phyloP scores from a whole-genome alignment of 1,140 invertebrate species.

The Nymphalis io region DNA sequence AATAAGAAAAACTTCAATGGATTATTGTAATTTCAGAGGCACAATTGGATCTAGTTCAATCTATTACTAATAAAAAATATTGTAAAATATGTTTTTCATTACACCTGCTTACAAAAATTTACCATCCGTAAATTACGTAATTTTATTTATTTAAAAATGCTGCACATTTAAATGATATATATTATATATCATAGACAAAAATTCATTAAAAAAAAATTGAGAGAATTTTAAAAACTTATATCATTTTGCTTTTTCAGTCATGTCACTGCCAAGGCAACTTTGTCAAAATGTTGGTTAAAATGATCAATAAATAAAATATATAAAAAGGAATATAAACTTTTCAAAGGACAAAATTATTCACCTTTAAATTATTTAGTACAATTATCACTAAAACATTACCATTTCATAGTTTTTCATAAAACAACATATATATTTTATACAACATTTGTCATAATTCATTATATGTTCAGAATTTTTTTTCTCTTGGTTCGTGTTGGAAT shows the following conservation, averaged over 20 bases:
- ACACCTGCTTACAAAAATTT: background rate
- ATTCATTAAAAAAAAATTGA: background rate
- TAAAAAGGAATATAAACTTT: no score
- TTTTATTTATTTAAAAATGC: no score
- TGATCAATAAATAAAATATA: no score
- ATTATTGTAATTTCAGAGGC: conserved; percentile 33
- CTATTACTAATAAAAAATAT: conserved; percentile 46
- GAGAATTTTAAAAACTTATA: no score
- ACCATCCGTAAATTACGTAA: no score
- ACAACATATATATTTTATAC: background rate
- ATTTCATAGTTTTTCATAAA: no score
- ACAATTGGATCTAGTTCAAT: conserved; percentile 44
- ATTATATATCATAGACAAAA: no score
- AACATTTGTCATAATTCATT: background rate
- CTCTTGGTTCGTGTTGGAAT: conserved; percentile 14
- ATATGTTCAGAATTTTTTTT: conserved; percentile 24
- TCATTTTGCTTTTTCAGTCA: background rate
- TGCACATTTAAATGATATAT: no score
- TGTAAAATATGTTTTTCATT: conserved; percentile 32
- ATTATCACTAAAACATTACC: background rate
- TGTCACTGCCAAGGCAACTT: no score
- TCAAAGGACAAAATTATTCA: no score
- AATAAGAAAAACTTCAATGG: conserved; percentile 16
- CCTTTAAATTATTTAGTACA: no score
- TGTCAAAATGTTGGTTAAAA: no score